Evolutionary conservation across 2,113 vertebrate genomes (phyloP).

Genomic region (Dissostichus mawsoni): DNA sequence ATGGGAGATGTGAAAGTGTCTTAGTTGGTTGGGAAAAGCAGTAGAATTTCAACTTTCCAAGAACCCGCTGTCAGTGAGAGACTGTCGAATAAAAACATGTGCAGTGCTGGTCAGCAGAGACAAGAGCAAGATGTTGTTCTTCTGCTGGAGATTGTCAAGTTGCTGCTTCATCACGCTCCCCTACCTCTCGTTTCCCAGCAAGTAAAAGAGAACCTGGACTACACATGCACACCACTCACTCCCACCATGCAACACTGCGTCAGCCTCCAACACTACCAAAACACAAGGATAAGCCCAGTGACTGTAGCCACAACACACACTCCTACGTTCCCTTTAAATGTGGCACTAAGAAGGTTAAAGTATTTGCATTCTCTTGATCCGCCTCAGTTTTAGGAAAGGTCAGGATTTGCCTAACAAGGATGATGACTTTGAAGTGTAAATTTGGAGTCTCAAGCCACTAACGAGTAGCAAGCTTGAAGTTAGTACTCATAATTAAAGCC

Average conservation of each 20-base stretch:
- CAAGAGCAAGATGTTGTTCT: background rate
- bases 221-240: background rate
- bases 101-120: slow-evolving; percentile 4
- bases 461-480: background rate
- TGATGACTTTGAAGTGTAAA: background rate
- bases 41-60: background rate
- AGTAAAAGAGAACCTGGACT: background rate
- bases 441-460: background rate
- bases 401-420: background rate
- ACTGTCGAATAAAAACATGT: slow-evolving; percentile 8
- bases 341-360: background rate
- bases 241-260: background rate
- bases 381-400: slow-evolving; percentile 1
- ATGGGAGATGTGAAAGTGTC: background rate
- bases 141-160: slow-evolving; percentile 20
- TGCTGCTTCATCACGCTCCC: slow-evolving; percentile 8
- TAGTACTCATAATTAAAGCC: background rate
- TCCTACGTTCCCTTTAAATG: background rate
- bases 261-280: background rate
- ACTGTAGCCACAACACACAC: background rate
- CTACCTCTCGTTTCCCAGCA: background rate
- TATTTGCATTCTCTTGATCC: background rate
- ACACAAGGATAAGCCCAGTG: background rate
- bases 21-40: background rate
- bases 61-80: slow-evolving; percentile 5